Base-by-base conservation (phyloP, 2,113 vertebrate species). In the Oxyura jamaicensis region DNA sequence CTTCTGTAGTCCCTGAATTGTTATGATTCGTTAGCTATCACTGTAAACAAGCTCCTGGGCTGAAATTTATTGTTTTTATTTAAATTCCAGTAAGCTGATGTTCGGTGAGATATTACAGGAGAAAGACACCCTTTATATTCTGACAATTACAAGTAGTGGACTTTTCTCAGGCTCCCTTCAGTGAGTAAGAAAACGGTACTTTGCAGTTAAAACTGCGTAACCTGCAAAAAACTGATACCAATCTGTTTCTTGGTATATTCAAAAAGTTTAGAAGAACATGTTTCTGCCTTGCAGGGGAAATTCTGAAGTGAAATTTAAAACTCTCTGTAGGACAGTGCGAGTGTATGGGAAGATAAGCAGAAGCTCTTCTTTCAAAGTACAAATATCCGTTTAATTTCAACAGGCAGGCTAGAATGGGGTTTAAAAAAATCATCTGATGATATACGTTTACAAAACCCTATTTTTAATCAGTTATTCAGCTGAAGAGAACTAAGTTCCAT, bases 1-100 rank as follows among this genome's bases (percentile, higher is more conserved):
- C 63, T 86, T 16, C 81, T 90, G 28, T 94, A 81, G 83, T 46
- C 80, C 50, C 42, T 90, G 67, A 69, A 28, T 74, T 35, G 31
- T 26, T 73, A 62, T 29, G 52, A 7, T 44, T 65, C 20, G 10
- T 73, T 62, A 89, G 19, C 63, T 65, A 60, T 86, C 31, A 39
- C 31, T 69, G 36, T 35, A 76, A 73, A 73, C 29, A 52, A 86
- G 60, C 46, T 69, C 28, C 50, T 86, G 42, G n/a, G 19, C 11
- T 77, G 39, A 82, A 78, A 21, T 88, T 39, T 53, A 26, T 72
- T 1, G 2, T 77, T 68, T 82, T 8, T 36, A 18, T 62, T 77
- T 88, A 53, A 39, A 76, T 28, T 73, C 36, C 53, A 33, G 4
- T 78, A 69, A 85, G 48, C 11, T 4, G 29, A 42, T 21, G 10